phyloP scores from a whole-genome alignment of 1,140 invertebrate genomes.

The Drosophila orena region DNA sequence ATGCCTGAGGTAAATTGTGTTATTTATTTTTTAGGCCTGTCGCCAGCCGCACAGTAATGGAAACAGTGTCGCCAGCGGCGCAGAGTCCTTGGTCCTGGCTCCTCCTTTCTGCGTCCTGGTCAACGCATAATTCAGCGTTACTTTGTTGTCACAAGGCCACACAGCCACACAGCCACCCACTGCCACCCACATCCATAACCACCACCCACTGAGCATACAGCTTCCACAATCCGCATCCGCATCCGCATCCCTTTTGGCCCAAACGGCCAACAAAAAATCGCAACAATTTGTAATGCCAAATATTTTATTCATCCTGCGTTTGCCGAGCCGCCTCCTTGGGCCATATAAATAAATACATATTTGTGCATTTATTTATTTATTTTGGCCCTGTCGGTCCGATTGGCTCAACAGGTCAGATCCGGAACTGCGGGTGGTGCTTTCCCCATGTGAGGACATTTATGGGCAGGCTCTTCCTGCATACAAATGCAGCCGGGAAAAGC shows the following conservation, averaged over 20 bases:
- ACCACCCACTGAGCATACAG: slow-evolving; percentile 41
- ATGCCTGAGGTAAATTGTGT: slow-evolving; percentile 81
- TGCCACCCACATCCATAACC: neutral
- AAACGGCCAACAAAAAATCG: slow-evolving; percentile 60
- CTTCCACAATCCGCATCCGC: slow-evolving; percentile 24
- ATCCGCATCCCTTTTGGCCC: slow-evolving; percentile 50
- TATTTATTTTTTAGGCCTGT: slow-evolving; percentile 81
- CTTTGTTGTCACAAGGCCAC: slow-evolving; percentile 45
- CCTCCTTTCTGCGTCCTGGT: slow-evolving; percentile 32
- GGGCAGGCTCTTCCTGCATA: slow-evolving; percentile 17
- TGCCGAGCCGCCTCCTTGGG: slow-evolving; percentile 43
- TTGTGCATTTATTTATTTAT: slow-evolving; percentile 61
- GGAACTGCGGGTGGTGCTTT: slow-evolving; percentile 21
- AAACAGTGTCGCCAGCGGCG: slow-evolving; percentile 16
- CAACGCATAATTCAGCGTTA: slow-evolving; percentile 75
- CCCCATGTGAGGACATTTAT: slow-evolving; percentile 34
- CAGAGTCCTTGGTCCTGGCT: slow-evolving; percentile 10
- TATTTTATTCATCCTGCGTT: slow-evolving; percentile 76
- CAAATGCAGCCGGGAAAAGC: slow-evolving; percentile 20
- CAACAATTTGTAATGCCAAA: slow-evolving; percentile 82
- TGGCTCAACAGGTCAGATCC: slow-evolving; percentile 72
- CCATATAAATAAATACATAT: slow-evolving; percentile 72
- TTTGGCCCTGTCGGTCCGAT: slow-evolving; percentile 32
- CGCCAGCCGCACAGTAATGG: slow-evolving; percentile 19
- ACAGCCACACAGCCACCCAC: no score